These are phyloP conservation scores for Ginglymostoma cirratum DNA, from an alignment of 2,113 vertebrate species.

Conservation along the genomic window DNA sequence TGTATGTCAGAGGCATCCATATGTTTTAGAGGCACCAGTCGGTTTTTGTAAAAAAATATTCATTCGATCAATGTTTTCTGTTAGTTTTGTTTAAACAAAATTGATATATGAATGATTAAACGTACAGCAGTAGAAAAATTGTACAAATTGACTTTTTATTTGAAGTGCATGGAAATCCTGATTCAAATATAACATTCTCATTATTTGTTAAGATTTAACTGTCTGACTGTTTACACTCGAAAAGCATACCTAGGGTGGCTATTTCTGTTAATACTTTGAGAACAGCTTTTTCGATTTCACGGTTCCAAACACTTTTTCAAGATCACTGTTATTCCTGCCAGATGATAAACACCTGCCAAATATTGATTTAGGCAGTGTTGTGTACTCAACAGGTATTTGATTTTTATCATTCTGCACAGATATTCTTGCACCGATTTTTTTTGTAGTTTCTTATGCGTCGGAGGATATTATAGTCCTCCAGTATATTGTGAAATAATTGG, in stretches of 20 bases:
- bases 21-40: not conserved
- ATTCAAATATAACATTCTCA: constrained; percentile 5
- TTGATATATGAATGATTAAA: not conserved
- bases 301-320: constrained; percentile 18
- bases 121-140: not conserved
- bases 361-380: not conserved
- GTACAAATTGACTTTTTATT: not conserved
- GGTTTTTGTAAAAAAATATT: not conserved
- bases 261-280: constrained; percentile 20
- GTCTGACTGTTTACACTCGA: constrained; percentile 16
- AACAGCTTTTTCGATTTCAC: not conserved
- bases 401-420: not conserved
- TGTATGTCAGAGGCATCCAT: not conserved
- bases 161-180: not conserved
- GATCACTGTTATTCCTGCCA: not conserved
- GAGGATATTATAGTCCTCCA: not conserved
- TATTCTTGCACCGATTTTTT: not conserved
- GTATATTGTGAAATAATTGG: not conserved
- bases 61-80: not conserved
- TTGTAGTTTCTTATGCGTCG: not conserved
- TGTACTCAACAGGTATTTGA: not conserved
- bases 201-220: constrained; percentile 26
- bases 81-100: not conserved
- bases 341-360: not conserved
- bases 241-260: constrained; percentile 22